phyloP scores from a whole-genome alignment of 2,797 vertebrate species.

The Cossypha niveicapilla region DNA sequence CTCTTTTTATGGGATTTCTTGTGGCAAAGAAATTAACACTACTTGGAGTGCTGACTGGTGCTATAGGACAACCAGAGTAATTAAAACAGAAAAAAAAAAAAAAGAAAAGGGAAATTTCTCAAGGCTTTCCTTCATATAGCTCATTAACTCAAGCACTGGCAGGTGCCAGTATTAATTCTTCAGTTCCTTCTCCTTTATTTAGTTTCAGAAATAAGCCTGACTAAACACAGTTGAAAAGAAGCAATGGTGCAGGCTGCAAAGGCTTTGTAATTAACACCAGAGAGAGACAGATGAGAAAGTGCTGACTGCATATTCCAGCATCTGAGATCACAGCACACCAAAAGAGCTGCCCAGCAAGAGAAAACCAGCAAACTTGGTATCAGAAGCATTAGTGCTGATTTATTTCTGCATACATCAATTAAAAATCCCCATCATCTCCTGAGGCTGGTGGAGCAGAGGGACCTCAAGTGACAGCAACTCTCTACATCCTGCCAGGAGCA shows the following conservation, averaged over 20 bases:
- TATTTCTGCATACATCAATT: background rate
- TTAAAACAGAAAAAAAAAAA: background rate
- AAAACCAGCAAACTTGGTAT: background rate
- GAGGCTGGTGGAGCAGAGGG: background rate
- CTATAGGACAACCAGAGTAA: slow-evolving; percentile 1
- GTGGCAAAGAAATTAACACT: background rate
- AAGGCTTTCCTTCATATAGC: background rate
- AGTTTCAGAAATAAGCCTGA: slow-evolving; percentile 43
- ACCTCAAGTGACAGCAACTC: slow-evolving; percentile 22
- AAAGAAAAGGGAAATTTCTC: background rate
- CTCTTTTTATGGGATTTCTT: background rate
- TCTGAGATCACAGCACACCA: background rate
- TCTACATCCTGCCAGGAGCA: slow-evolving; percentile 32
- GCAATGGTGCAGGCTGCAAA: slow-evolving; percentile 20
- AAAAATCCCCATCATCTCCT: background rate
- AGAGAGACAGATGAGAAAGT: slow-evolving; percentile 30
- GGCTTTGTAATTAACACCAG: slow-evolving; percentile 31
- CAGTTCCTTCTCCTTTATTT: slow-evolving; percentile 36
- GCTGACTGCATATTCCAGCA: slow-evolving; percentile 12
- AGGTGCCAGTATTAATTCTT: slow-evolving; percentile 35
- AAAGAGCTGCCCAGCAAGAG: background rate
- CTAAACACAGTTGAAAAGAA: slow-evolving; percentile 36
- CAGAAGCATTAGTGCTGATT: background rate
- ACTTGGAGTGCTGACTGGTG: background rate
- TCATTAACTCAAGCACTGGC: slow-evolving; percentile 42